Evolutionary conservation across 1,140 invertebrate genomes (phyloP), one percentile per base, ranked within the genome.

Genomic region (Apis laboriosa): DNA sequence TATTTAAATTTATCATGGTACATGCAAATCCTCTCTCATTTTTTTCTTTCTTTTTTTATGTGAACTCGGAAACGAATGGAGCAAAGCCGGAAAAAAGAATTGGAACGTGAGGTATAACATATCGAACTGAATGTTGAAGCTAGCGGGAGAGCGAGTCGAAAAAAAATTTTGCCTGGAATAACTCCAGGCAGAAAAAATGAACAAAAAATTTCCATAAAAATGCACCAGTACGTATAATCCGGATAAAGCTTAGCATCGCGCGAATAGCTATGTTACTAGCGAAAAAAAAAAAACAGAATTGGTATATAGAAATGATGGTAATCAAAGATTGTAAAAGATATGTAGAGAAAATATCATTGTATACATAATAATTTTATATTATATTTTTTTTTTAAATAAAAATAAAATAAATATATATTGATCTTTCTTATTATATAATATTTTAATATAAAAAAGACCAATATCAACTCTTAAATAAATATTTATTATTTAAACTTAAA

Each of bases 191-290:
- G 89, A 88, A 91, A 89, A 92, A 87, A 63, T 71, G 87, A 77
- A 85, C 84, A 88, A 89, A 87, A 89, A 89, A 88, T 86, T 88
- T 89, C 88, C 81, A 89, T 91, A 92, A 92, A 92, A 92, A 92
- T 91, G 89, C 80, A 88, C 80, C 85, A 80, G 84, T 89, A 88
- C 72, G 84, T 88, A 84, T 93, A 93, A 93, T 93, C 92, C 92
- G 92, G 92, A 93, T 93, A 86, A 93, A 88, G 91, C 92, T 93
- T 92, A 93, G 86, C 90, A 89, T 90, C 75, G 78, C 77, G 74
- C 74, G 89, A 89, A 86, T 78, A 81, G 84, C 67, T 77, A 81
- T 87, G 75, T 84, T 74, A 61, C 71, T 53, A 77, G 77, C 86
- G 80, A 72, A 66, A 84, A 89, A 75, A 77, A 86, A 89, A 89